Evolutionary conservation across 2,888 invertebrate species (phyloP).

Genomic region (Cloeon dipterum): DNA sequence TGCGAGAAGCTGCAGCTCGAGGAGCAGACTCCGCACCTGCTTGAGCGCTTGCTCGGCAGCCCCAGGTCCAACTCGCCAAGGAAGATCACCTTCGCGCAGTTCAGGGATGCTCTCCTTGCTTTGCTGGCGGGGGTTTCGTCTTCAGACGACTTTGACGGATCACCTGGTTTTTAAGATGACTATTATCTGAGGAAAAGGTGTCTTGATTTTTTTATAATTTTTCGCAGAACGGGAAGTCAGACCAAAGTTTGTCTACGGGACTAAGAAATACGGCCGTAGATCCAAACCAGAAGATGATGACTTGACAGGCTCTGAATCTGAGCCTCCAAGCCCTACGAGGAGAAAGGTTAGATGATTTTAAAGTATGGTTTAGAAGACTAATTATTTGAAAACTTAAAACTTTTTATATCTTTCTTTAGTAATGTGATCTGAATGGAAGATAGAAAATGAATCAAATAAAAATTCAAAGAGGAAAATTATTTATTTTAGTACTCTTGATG

Average conservation of each 20-base stretch:
- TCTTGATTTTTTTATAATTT: no score
- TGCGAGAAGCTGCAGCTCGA: conserved; percentile 59
- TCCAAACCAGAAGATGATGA: conserved; percentile 22
- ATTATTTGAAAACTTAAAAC: no score
- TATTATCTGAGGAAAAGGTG: no score
- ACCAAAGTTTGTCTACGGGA: conserved; percentile 46
- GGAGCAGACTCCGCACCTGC: conserved; percentile 38
- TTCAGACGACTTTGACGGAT: conserved; percentile 5
- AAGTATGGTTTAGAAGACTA: no score
- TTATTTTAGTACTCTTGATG: no score
- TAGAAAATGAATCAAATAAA: no score
- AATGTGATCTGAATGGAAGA: no score
- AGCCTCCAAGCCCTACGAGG: conserved; percentile 1
- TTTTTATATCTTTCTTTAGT: no score
- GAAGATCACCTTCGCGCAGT: conserved; percentile 43
- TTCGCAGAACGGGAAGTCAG: conserved; percentile 41
- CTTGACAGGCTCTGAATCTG: conserved; percentile 7
- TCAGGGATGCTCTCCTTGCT: conserved; percentile 48
- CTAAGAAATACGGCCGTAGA: conserved; percentile 51
- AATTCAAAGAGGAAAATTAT: no score
- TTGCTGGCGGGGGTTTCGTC: conserved; percentile 36
- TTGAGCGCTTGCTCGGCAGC: conserved; percentile 29
- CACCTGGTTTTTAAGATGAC: conserved; percentile 7
- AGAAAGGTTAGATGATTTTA: no score
- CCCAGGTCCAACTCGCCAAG: conserved; percentile 14